Conservation (phyloP, 1,140 invertebrate genomes). For the Colletes gigas region DNA sequence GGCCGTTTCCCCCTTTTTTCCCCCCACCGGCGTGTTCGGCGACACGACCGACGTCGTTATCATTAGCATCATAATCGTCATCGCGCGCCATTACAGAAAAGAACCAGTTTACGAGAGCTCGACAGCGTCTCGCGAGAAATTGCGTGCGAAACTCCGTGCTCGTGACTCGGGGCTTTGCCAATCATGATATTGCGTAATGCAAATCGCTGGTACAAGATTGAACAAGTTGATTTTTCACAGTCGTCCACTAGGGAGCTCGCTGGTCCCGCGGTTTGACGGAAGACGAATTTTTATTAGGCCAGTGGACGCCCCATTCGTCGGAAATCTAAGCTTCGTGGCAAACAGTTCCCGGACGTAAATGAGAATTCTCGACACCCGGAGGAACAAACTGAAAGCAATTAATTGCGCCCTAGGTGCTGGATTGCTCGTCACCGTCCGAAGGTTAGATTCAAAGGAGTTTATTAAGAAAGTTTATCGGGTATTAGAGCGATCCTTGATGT, state of each 20-base stretch:
- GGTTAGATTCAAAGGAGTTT: too few relatives aligned
- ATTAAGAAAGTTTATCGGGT: too few relatives aligned
- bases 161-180: not conserved
- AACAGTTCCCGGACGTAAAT: too few relatives aligned
- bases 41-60: conserved; percentile 38
- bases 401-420: too few relatives aligned
- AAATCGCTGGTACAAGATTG: not conserved
- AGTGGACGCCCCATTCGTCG: too few relatives aligned
- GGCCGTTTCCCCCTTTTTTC: not conserved
- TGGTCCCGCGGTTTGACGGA: too few relatives aligned
- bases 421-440: too few relatives aligned
- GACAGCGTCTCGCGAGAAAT: conserved; percentile 28
- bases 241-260: not conserved
- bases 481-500: too few relatives aligned
- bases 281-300: too few relatives aligned
- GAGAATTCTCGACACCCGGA: too few relatives aligned
- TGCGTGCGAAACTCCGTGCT: conserved; percentile 21
- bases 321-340: not conserved
- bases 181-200: conserved; percentile 27
- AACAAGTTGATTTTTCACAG: not conserved
- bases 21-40: not conserved
- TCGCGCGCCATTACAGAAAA: conserved; percentile 47
- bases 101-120: conserved; percentile 44
- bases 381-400: too few relatives aligned
- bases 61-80: conserved; percentile 53